These are phyloP conservation scores for Strix uralensis DNA, from an alignment of 2,113 vertebrate species.

Conservation along the genomic window DNA sequence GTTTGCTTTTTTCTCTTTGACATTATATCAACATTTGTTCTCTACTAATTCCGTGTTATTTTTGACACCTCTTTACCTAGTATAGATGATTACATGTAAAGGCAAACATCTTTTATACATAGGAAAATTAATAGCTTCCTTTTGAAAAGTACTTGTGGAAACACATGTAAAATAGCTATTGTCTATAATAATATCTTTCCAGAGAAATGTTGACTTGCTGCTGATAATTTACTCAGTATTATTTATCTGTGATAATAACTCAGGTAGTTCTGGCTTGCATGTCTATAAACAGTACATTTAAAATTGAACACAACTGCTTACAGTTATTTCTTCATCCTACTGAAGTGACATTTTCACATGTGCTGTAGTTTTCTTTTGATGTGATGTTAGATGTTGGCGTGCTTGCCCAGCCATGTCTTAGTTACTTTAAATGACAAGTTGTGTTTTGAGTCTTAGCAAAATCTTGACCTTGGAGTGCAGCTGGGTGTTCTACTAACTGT, in stretches of 20 bases:
- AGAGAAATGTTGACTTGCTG: not conserved
- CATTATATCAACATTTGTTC: not conserved
- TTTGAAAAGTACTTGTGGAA: not conserved
- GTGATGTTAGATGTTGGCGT: not conserved
- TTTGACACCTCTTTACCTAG: not conserved
- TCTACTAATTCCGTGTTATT: not conserved
- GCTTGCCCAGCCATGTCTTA: not conserved
- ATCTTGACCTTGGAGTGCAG: constrained; percentile 44
- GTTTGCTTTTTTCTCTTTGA: not conserved
- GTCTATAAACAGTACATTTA: not conserved
- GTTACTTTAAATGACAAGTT: not conserved
- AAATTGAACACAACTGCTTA: not conserved
- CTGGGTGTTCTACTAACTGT: constrained; percentile 50
- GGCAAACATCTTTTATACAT: not conserved
- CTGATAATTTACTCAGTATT: not conserved
- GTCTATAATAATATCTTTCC: not conserved
- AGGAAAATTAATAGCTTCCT: not conserved
- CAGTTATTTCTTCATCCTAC: not conserved
- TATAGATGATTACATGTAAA: not conserved
- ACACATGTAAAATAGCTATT: not conserved
- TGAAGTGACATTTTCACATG: not conserved
- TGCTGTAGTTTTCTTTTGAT: not conserved
- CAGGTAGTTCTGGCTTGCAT: not conserved
- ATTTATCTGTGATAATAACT: not conserved
- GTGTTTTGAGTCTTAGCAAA: constrained; percentile 16